phyloP scores from a whole-genome alignment of 1,140 invertebrate genomes.

The Chymomyza costata region DNA sequence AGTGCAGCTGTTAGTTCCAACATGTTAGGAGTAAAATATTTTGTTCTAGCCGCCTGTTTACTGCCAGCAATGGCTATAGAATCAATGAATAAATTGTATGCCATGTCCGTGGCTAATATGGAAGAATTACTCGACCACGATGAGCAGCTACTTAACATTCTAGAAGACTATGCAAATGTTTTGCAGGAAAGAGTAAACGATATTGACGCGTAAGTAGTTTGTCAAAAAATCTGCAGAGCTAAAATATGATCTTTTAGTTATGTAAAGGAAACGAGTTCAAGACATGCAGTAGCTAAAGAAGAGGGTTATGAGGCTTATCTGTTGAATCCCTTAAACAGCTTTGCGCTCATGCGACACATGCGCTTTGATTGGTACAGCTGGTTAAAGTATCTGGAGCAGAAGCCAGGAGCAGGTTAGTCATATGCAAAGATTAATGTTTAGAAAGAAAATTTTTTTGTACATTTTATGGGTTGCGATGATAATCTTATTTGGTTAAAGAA shows the following conservation, averaged over 20 bases:
- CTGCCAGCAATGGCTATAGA: too few species aligned
- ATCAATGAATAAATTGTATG: too few species aligned
- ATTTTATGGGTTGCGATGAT: too few species aligned
- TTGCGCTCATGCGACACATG: not conserved
- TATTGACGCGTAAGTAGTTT: not conserved
- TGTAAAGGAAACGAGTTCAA: not conserved
- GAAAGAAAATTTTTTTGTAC: too few species aligned
- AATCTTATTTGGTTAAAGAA: too few species aligned
- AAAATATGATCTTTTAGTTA: too few species aligned
- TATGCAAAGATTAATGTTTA: not conserved
- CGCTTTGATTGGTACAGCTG: not conserved
- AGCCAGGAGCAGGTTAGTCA: not conserved
- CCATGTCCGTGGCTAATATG: not conserved
- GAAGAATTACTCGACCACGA: not conserved
- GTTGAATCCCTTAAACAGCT: not conserved
- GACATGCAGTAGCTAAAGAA: not conserved
- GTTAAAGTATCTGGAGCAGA: conserved; percentile 3
- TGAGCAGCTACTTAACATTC: not conserved
- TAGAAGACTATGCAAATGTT: not conserved
- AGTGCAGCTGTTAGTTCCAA: too few species aligned
- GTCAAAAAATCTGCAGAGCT: too few species aligned
- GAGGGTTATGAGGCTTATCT: not conserved
- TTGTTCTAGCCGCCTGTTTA: too few species aligned
- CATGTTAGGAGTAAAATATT: too few species aligned
- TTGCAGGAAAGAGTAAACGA: not conserved